Conservation (phyloP, 2,888 invertebrate genomes). For the Scaptomyza cyrtandrae region DNA sequence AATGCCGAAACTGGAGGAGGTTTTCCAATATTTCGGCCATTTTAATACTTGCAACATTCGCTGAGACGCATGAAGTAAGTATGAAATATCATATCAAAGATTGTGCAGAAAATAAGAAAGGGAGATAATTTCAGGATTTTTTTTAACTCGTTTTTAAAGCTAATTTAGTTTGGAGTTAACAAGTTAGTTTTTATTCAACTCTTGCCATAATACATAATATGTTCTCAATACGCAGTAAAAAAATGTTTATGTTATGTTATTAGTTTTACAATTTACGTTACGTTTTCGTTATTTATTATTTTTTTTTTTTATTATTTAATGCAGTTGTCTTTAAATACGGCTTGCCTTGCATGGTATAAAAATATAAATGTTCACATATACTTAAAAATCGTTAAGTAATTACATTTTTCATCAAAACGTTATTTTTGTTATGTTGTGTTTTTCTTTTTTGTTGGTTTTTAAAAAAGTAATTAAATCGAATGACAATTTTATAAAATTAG, state of each 20-base stretch:
- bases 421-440: background rate
- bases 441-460: background rate
- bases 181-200: constrained; percentile 50
- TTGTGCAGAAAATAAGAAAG: constrained; percentile 17
- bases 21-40: constrained; percentile 13
- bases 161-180: constrained; percentile 67
- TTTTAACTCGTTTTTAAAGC: constrained; percentile 57
- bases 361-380: constrained; percentile 78
- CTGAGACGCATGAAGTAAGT: constrained; percentile 3
- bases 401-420: constrained; percentile 48
- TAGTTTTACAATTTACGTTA: constrained; percentile 40
- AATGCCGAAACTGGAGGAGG: constrained; percentile 32
- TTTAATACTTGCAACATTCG: constrained; percentile 12
- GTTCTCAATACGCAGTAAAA: constrained; percentile 62
- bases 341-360: constrained; percentile 74
- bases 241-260: constrained; percentile 59
- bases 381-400: constrained; percentile 68
- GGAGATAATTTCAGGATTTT: constrained; percentile 21
- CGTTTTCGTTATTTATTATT: constrained; percentile 24
- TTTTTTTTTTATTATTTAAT: constrained; percentile 22
- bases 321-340: constrained; percentile 54
- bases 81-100: constrained; percentile 3
- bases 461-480: constrained; percentile 56
- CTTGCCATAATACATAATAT: constrained; percentile 39
- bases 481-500: constrained; percentile 50